A percentile compares a stretch with the other conserved stretches of the same genome.
These are phyloP conservation scores for Drosophila mojavensis DNA, from an alignment of 1,140 invertebrate species.

Conservation along the genomic window DNA sequence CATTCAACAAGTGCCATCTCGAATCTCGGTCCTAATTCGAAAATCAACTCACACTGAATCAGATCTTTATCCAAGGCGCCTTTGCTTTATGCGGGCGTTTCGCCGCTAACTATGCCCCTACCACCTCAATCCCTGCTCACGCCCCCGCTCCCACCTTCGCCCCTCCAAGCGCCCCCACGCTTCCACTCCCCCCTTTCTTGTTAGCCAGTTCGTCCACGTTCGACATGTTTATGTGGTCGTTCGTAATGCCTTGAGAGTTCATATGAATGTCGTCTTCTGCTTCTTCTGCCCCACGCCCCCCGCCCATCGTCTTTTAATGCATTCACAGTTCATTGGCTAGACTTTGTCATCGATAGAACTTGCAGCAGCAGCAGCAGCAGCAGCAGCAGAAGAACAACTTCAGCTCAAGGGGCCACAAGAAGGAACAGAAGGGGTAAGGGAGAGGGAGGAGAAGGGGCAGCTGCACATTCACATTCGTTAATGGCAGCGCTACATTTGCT, in stretches of 20 bases:
- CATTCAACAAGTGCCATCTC: conserved; percentile 1
- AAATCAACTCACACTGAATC: conserved; percentile 35
- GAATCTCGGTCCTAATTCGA: conserved; percentile 41
- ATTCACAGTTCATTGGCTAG: conserved; percentile 41
- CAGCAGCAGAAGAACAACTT: conserved; percentile 9
- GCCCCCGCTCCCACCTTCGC: too few relatives aligned
- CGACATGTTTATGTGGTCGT: conserved; percentile 32
- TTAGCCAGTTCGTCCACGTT: not conserved
- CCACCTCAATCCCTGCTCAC: not conserved
- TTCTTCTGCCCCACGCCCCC: not conserved
- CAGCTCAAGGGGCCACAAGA: not conserved
- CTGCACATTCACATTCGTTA: conserved; percentile 36
- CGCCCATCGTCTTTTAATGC: conserved; percentile 16
- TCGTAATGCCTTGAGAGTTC: conserved; percentile 8
- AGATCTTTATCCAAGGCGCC: conserved; percentile 30
- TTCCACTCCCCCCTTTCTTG: not conserved
- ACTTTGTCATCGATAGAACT: conserved; percentile 35
- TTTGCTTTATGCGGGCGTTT: conserved; percentile 28
- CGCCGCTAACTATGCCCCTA: not conserved
- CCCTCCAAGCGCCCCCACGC: too few relatives aligned
- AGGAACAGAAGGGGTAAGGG: not conserved
- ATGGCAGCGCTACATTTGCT: conserved; percentile 48
- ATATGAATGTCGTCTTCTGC: not conserved
- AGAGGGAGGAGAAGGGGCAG: not conserved
- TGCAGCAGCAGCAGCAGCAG: conserved; percentile 10